A percentile compares a stretch with the other conserved stretches of the same genome.
phyloP scores from a whole-genome alignment of 2,888 invertebrate species.

The Aleiodes alternator region DNA sequence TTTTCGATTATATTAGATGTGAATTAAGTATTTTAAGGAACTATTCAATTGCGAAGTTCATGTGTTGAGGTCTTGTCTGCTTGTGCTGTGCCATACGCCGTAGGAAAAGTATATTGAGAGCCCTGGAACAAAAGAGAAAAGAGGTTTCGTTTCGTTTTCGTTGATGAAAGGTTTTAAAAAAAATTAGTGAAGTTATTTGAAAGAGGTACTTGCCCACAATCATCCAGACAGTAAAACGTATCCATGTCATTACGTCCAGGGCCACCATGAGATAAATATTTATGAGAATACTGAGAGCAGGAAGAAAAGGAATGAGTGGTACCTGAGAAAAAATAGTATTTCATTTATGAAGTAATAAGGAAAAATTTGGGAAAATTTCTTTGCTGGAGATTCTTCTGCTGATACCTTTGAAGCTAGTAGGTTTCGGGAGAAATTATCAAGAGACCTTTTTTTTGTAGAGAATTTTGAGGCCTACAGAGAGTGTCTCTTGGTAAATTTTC shows the following conservation, averaged over 20 bases:
- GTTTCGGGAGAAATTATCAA: too few relatives aligned
- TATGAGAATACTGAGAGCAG: conserved; percentile 87
- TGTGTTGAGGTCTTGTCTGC: conserved; percentile 66
- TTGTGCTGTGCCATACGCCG: conserved; percentile 83
- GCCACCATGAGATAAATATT: conserved; percentile 92
- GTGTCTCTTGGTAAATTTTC: too few relatives aligned
- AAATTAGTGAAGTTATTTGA: not conserved
- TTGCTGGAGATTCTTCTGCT: too few relatives aligned
- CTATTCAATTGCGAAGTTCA: conserved; percentile 16
- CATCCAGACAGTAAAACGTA: conserved; percentile 90
- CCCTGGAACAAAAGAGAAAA: conserved; percentile 76
- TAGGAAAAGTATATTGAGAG: conserved; percentile 84
- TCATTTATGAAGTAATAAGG: not conserved
- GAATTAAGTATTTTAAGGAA: not conserved
- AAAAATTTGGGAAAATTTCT: too few relatives aligned
- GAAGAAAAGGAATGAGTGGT: conserved; percentile 88
- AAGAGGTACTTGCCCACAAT: conserved; percentile 80
- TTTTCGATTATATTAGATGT: too few relatives aligned
- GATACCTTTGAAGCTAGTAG: too few relatives aligned
- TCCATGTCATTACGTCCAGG: conserved; percentile 87
- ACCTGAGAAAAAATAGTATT: conserved; percentile 77
- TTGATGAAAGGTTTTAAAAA: conserved; percentile 22
- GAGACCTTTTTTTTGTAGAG: too few relatives aligned
- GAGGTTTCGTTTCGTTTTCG: not conserved
- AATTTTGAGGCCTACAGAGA: too few relatives aligned